Evolutionary conservation across 2,113 vertebrate species (phyloP).

Genomic region (Phrynocephalus versicolor): DNA sequence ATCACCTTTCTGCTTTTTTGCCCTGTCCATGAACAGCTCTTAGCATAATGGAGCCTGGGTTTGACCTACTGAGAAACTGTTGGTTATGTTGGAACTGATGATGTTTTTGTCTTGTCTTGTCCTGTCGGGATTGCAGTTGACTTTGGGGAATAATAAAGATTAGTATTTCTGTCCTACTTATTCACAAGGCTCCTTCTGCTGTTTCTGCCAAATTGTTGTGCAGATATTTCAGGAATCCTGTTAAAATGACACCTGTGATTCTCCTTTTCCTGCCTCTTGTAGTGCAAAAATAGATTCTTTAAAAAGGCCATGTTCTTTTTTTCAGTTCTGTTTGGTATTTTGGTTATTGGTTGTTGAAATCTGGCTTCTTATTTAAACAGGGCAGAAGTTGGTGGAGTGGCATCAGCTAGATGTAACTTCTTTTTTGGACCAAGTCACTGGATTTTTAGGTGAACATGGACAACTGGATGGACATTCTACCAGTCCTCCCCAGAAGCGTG

Average conservation of each 20-base stretch:
- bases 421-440: constrained; percentile 94
- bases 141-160: neutral
- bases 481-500: constrained; percentile 89
- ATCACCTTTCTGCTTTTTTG: neutral
- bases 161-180: neutral
- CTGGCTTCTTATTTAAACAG: constrained; percentile 67
- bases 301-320: neutral
- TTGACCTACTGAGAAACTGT: neutral
- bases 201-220: constrained; percentile 24
- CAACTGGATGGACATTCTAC: constrained; percentile 94
- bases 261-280: neutral
- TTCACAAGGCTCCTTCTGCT: neutral
- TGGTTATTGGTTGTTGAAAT: neutral
- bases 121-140: neutral
- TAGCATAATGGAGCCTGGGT: neutral
- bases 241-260: neutral
- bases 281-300: constrained; percentile 12
- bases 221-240: constrained; percentile 10
- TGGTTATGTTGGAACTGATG: too few species aligned
- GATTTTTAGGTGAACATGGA: constrained; percentile 95
- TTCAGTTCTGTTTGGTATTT: neutral
- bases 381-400: constrained; percentile 98
- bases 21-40: neutral
- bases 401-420: constrained; percentile 96
- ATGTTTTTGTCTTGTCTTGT: too few species aligned